Evolutionary conservation across 2,888 invertebrate genomes (phyloP), one percentile per base, ranked within the genome.

Genomic region (Malachius bipustulatus): DNA sequence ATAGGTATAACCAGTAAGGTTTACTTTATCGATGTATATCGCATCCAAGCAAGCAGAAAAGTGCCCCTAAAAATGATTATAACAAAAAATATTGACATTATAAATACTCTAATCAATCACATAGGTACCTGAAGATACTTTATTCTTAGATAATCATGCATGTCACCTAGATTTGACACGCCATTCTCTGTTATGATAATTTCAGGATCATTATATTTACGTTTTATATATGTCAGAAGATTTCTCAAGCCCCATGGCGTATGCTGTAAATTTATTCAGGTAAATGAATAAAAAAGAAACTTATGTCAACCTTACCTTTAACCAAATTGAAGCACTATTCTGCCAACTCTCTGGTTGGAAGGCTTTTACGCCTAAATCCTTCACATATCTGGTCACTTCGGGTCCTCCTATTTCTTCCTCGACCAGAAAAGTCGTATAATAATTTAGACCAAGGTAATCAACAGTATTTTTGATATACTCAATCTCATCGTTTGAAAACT

Each of bases 381-480:
- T 11, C 8, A 14, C 6, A 8, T 6, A 31, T 31, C 9, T 8
- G 6, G 6, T 11, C 6, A 4, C 15, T 4, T 14, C 14, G 14
- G 6, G 6, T 8, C 6, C 15, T 6, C 14, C 31, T 9, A 11
- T 9, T 31, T 14, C 4, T 6, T 34, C 24, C 6, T n/a, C 19
- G 10, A 12, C 32, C 3, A 15, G 12, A 47, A 51, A 33, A 41
- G 53, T 38, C 3, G 65, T 59, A 50, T 70, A 71, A 45, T 66
- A 61, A 42, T 69, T 69, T 26, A 69, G 41, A 2, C 66, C 67
- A 30, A 69, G 52, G 45, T 64, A 68, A 46, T 71, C 70, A 4
- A 55, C 54, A 10, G 65, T 57, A 3, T 67, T 69, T 51, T 47
- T 51, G 13, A 60, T 49, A 12, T 45, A 44, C 16, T 47, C 30